Percentiles rank a stretch among this genome's conserved stretches.
phyloP scores from a whole-genome alignment of 2,113 vertebrate genomes.

The Tapirus terrestris region DNA sequence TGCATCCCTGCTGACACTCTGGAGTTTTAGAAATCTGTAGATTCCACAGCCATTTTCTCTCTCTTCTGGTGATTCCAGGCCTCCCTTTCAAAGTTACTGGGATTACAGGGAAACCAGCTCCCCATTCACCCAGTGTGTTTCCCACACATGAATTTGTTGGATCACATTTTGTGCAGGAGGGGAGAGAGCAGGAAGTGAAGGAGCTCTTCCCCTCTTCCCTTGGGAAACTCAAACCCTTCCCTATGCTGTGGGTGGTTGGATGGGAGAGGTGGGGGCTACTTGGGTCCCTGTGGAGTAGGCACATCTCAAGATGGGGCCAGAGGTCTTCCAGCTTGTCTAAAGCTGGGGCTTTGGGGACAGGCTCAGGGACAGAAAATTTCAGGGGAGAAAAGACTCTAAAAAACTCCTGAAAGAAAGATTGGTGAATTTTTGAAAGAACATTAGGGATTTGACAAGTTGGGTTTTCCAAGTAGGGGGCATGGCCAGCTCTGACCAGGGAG shows the following conservation, averaged over 20 bases:
- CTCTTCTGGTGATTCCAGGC: background rate
- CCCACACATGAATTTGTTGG: background rate
- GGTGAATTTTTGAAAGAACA: background rate
- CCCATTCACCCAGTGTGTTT: no score
- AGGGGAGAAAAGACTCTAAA: background rate
- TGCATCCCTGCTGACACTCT: rapidly evolving
- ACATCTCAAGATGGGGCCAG: background rate
- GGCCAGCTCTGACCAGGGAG: rapidly evolving
- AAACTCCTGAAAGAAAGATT: background rate
- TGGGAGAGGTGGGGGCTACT: background rate
- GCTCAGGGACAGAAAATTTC: background rate
- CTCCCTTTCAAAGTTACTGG: background rate
- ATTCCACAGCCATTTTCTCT: rapidly evolving
- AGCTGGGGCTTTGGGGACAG: background rate
- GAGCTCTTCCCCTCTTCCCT: rapidly evolving
- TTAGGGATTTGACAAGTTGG: background rate
- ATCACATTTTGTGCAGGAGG: background rate
- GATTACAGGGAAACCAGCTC: rapidly evolving
- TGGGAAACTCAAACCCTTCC: rapidly evolving
- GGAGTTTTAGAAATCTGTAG: background rate
- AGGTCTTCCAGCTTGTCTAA: background rate
- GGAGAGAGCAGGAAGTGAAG: background rate
- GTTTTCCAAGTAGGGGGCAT: background rate
- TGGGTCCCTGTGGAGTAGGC: rapidly evolving
- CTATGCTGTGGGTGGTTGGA: background rate